A percentile compares a stretch with the other conserved stretches of the same genome.
Evolutionary conservation across 2,888 invertebrate genomes (phyloP).

Genomic region (Chorisops tibialis): DNA sequence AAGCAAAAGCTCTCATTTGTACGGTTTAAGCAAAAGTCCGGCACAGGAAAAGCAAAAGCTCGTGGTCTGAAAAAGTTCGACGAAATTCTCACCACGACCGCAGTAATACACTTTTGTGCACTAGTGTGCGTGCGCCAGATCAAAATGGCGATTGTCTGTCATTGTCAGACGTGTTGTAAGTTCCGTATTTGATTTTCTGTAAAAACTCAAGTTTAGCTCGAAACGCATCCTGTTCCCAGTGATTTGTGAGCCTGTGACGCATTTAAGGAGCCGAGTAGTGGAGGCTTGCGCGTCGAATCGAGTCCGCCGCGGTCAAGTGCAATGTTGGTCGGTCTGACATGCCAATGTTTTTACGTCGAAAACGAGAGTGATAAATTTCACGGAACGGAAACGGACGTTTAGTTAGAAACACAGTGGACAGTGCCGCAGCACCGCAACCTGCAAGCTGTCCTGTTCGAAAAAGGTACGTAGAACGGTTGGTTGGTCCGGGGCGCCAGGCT

Average conservation of each 20-base stretch:
- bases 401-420: not conserved
- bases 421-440: not conserved
- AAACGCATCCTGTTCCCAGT: conserved; percentile 13
- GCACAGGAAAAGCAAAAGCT: too few species aligned
- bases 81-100: too few species aligned
- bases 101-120: too few species aligned
- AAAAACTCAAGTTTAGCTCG: not conserved
- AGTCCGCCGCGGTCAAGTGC: conserved; percentile 22
- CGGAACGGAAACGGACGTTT: not conserved
- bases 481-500: not conserved
- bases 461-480: not conserved
- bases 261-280: not conserved
- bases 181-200: conserved; percentile 1
- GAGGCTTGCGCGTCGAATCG: not conserved
- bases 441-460: not conserved
- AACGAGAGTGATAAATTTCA: conserved; percentile 17
- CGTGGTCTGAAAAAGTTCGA: too few species aligned
- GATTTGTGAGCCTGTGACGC: not conserved
- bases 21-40: too few species aligned
- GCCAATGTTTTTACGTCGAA: conserved; percentile 24
- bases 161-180: conserved; percentile 27
- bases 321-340: conserved; percentile 30
- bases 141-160: conserved; percentile 30
- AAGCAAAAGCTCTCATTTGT: too few species aligned
- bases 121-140: not conserved